Percentiles rank a stretch among this genome's conserved stretches.
phyloP scores from a whole-genome alignment of 2,797 vertebrate species.

The Amniataba percoides region DNA sequence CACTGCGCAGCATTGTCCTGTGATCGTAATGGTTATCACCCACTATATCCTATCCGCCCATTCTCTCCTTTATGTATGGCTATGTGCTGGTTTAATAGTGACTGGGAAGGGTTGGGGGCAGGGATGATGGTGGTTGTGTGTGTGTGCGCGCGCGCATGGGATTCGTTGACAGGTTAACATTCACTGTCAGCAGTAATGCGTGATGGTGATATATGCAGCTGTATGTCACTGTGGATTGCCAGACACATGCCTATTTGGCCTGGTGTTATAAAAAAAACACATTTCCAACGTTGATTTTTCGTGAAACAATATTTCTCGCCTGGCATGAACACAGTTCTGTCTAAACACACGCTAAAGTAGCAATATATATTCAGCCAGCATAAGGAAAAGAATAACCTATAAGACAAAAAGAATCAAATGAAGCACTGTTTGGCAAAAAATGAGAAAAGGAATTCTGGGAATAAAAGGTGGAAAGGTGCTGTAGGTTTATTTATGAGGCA shows the following conservation, averaged over 20 bases:
- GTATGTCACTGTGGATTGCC: conserved; percentile 65
- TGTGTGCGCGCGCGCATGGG: conserved; percentile 2
- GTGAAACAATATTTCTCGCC: conserved; percentile 20
- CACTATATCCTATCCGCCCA: conserved; percentile 44
- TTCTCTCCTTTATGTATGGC: conserved; percentile 54
- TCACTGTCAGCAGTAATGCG: conserved; percentile 77
- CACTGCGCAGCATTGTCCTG: conserved; percentile 65
- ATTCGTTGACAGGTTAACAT: conserved; percentile 76
- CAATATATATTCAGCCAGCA: conserved; percentile 31
- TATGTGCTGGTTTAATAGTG: conserved; percentile 59
- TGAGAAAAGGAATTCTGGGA: neutral
- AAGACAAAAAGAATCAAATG: conserved; percentile 25
- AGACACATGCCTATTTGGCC: conserved; percentile 45
- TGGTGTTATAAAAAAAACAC: neutral
- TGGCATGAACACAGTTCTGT: neutral
- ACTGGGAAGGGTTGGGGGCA: conserved; percentile 52
- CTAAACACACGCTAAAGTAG: conserved; percentile 9
- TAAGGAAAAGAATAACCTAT: neutral
- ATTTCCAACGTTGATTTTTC: conserved; percentile 27
- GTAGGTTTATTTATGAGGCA: conserved; percentile 29
- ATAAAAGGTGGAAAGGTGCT: conserved; percentile 6
- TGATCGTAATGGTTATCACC: conserved; percentile 68
- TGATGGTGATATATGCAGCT: conserved; percentile 67
- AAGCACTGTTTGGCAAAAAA: neutral
- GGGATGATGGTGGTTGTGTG: conserved; percentile 16